Percentiles rank a stretch among this genome's conserved stretches.
phyloP scores from a whole-genome alignment of 2,888 invertebrate genomes.

The Octodonta nipae region DNA sequence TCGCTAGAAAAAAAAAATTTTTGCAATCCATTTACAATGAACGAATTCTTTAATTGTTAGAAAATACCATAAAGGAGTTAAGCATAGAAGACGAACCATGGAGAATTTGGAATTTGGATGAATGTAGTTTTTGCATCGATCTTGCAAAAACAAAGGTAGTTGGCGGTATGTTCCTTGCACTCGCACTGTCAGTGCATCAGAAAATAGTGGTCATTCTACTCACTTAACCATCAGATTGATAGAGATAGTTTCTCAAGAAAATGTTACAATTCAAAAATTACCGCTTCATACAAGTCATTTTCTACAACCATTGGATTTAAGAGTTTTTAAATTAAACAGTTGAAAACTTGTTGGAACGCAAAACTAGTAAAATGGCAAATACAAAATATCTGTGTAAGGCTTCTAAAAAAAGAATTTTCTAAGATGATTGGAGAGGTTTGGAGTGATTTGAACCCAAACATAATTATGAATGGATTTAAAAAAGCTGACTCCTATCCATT shows the following conservation, averaged over 20 bases:
- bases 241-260: neutral
- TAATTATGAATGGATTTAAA: conserved; percentile 7
- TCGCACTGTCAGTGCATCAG: conserved; percentile 6
- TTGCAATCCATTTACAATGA: conserved; percentile 3
- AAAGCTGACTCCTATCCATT: conserved; percentile 9
- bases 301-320: conserved; percentile 21
- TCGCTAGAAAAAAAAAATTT: conserved; percentile 2
- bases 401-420: conserved; percentile 6
- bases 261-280: conserved; percentile 16
- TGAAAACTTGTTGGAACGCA: conserved; percentile 5
- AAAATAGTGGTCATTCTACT: conserved; percentile 23
- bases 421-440: too few species aligned
- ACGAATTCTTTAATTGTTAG: conserved; percentile 2
- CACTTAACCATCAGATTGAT: conserved; percentile 15
- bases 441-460: conserved; percentile 5
- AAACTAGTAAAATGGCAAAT: conserved; percentile 5
- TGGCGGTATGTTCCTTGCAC: conserved; percentile 6
- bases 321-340: too few species aligned
- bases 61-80: too few species aligned
- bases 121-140: conserved; percentile 11
- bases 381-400: conserved; percentile 2
- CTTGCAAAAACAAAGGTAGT: conserved; percentile 11
- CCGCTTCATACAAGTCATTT: conserved; percentile 23
- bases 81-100: conserved; percentile 3
- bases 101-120: conserved; percentile 10